Base-by-base conservation (phyloP, 2,113 vertebrate species). In the Nyctibius bracteatus region DNA sequence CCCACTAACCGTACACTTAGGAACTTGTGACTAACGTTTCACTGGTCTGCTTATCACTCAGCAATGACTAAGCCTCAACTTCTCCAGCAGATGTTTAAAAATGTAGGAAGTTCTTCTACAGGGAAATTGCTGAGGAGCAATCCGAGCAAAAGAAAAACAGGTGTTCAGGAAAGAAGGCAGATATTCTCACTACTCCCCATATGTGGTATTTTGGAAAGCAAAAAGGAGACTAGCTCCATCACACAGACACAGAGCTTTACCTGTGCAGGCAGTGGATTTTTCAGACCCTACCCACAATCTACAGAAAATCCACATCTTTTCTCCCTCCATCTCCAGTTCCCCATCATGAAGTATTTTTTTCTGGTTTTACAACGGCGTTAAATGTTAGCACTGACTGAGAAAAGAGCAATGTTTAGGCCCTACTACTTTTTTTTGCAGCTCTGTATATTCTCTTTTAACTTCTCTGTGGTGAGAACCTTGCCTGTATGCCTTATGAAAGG, bases 381-480 rank as follows among this genome's bases (percentile, higher is more conserved):
- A 35, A 37, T 14, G 31, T n/a, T 35, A 51, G 28, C 28, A 28
- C 0, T 66, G 51, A 23, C 54, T 47, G 23, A 62, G 5, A 86
- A 39, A 8, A 73, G 14, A 62, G 19, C 2, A 47, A 54, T 35
- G 78, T 86, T 35, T 55, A 79, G 11, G 52, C 59, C 3, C 35
- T 51, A 19, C 3, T 13, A 35, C 2, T 0, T 20, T 46, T 37
- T 22, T 70, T 71, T n/a, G 6, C 1, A 70, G n/a, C 46, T 71
- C 1, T 1, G 7, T 13, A 52, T 10, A 4, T 16, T 63, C 35
- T 57, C 31, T 55, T 84, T 14, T 0, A 0, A 44, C 31, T 73
- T 86, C 46, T 43, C n/a, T 44, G 17, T 25, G 31, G 58, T 5
- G 14, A 79, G 33, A 71, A 13, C 14, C 12, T 59, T 15, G 12